Conservation (phyloP, 1,140 invertebrate species). For the Pseudachorutes palmiensis region DNA sequence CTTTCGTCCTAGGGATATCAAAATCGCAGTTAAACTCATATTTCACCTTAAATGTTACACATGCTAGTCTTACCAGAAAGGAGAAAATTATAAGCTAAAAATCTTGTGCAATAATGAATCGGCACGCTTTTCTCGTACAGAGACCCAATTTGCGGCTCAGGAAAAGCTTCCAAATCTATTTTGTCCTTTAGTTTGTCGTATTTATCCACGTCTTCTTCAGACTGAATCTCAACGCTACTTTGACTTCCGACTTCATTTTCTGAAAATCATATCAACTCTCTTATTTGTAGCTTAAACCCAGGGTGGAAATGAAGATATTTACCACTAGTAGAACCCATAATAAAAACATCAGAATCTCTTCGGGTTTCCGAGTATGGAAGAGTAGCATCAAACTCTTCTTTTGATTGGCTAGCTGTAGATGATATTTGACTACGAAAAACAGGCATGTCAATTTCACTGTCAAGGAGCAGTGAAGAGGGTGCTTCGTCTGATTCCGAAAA, state of each 20-base stretch:
- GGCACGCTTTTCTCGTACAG: conserved; percentile 57
- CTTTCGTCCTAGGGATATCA: conserved; percentile 39
- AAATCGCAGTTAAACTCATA: neutral
- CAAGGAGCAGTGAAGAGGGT: conserved; percentile 40
- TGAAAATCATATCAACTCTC: neutral
- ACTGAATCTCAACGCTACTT: conserved; percentile 40
- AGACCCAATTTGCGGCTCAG: conserved; percentile 51
- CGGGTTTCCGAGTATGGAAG: conserved; percentile 16
- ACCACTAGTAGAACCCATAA: conserved; percentile 20
- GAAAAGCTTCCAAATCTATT: conserved; percentile 44
- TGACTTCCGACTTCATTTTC: conserved; percentile 27
- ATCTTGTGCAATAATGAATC: conserved; percentile 63
- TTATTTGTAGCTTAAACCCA: neutral
- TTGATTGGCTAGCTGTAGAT: conserved; percentile 21
- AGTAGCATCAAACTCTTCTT: conserved; percentile 27
- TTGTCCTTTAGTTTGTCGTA: conserved; percentile 27
- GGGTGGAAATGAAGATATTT: neutral
- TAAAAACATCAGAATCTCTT: conserved; percentile 29
- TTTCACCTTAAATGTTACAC: neutral
- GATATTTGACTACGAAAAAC: conserved; percentile 22
- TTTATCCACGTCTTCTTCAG: conserved; percentile 34
- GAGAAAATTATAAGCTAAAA: conserved; percentile 66
- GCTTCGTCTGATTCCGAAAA: conserved; percentile 37
- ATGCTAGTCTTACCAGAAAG: conserved; percentile 56
- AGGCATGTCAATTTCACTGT: conserved; percentile 41